phyloP scores from a whole-genome alignment of 2,888 invertebrate genomes.

The Chrysolina americana region DNA sequence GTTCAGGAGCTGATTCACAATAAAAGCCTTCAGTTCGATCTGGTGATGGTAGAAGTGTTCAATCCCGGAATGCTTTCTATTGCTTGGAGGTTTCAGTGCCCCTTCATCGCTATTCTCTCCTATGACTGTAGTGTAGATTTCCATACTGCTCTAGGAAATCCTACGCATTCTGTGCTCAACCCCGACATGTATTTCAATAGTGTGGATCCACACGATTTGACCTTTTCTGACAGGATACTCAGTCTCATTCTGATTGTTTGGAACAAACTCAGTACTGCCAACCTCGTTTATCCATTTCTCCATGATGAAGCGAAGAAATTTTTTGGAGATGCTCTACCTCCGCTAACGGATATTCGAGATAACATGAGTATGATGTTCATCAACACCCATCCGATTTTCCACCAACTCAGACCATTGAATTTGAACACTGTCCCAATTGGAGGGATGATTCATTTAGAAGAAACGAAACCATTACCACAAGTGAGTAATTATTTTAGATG shows the following conservation, averaged over 20 bases:
- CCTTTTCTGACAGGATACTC: conserved; percentile 57
- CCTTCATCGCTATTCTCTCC: conserved; percentile 62
- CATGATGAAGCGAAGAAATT: conserved; percentile 51
- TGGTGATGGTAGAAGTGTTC: conserved; percentile 62
- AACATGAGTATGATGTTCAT: conserved; percentile 63
- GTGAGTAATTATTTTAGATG: conserved; percentile 48
- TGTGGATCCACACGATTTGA: conserved; percentile 51
- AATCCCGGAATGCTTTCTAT: conserved; percentile 59
- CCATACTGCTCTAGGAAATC: conserved; percentile 62
- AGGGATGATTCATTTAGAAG: conserved; percentile 58
- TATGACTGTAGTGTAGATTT: conserved; percentile 58
- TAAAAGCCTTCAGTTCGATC: conserved; percentile 60
- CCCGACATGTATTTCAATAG: conserved; percentile 60
- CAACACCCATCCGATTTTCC: conserved; percentile 62
- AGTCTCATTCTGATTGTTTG: conserved; percentile 47
- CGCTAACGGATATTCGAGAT: conserved; percentile 54
- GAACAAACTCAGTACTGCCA: conserved; percentile 32
- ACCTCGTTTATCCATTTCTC: conserved; percentile 39
- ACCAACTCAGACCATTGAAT: conserved; percentile 59
- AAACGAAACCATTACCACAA: conserved; percentile 55
- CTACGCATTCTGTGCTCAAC: conserved; percentile 62
- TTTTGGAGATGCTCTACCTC: conserved; percentile 61
- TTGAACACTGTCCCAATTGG: conserved; percentile 63
- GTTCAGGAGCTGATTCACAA: conserved; percentile 63
- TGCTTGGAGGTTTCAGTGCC: conserved; percentile 61